Conservation (phyloP, 2,113 vertebrate species). For the Oplegnathus fasciatus region DNA sequence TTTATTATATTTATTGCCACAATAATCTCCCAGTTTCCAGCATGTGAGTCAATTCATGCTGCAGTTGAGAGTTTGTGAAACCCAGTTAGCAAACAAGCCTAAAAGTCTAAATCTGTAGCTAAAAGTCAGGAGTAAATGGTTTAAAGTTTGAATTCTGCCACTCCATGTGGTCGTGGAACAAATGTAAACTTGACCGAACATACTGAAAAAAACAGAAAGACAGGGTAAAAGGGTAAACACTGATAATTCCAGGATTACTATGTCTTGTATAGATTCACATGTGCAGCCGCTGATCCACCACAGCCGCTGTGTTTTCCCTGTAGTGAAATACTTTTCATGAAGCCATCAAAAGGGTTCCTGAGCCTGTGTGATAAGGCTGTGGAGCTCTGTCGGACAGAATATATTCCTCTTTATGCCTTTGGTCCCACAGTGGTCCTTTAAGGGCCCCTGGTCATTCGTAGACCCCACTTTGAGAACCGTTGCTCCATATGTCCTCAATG, state of each 20-base stretch:
- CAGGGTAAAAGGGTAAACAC: background rate
- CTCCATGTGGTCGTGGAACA: background rate
- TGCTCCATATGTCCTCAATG: constrained; percentile 11
- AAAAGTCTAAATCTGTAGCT: background rate
- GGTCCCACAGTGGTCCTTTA: background rate
- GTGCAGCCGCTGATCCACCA: background rate
- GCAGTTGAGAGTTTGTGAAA: background rate
- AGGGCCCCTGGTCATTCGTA: background rate
- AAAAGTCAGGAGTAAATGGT: background rate
- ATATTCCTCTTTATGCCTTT: background rate
- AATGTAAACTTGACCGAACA: background rate
- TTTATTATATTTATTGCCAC: background rate
- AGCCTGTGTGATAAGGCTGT: background rate
- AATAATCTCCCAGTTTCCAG: background rate
- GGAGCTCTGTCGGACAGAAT: background rate
- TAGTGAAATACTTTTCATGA: background rate
- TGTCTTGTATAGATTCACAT: background rate
- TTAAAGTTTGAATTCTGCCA: too few relatives aligned
- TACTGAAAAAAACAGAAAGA: background rate
- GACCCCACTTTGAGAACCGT: background rate
- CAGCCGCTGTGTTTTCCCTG: background rate
- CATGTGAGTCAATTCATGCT: background rate
- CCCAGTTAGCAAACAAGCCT: background rate
- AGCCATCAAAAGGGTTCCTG: background rate
- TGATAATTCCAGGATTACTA: background rate